Evolutionary conservation across 53 echinoderm and acorn worm species (phyloP), one percentile per base, ranked within the genome.

Genomic region (Zoroaster sp.): DNA sequence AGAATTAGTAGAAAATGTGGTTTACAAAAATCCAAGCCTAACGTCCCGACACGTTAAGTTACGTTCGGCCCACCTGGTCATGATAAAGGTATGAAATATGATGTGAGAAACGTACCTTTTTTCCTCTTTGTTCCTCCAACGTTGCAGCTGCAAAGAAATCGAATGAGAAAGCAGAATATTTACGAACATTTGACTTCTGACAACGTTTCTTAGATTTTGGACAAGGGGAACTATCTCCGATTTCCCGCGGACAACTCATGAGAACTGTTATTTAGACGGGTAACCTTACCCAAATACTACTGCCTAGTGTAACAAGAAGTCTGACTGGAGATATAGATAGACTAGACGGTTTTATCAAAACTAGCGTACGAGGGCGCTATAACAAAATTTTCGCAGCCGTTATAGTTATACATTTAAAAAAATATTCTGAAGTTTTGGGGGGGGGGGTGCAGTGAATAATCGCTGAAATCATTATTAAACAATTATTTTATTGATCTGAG

Each of bases 121-220:
- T 85, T 71, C 21, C 85, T 69, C 40, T 85, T 35, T 71, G 85
- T 85, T 85, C 71, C 85, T 85, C 85, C 85, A 85, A 85, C 71
- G 85, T 47, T 85, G 85, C 85, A 85, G 85, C 38, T 47, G 51
- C 71, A 71, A 35, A 85, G 47, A 32, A 85, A 71, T 85, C 85
- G 36, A 71, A 85, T 12, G 71, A 32, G 36, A 70, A 85, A 49
- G 71, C 85, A 85, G 85, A 69, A 85, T 85, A 21, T 53, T 49
- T 40, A 35, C 21, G 35, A 71, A 66, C 70, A 47, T 36, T 47
- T 18, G 31, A 40, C 69, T 83, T 69, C 35, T 32, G 32, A 14
- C 11, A 45, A 42, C 33, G 35, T 47, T 18, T 32, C 37, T 9
- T 32, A 17, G 33, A 35, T 41, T 83, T 83, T 83, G 35, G 65